These are phyloP conservation scores for Arctopsyche grandis DNA, from an alignment of 1,140 invertebrate genomes.

Conservation along the genomic window DNA sequence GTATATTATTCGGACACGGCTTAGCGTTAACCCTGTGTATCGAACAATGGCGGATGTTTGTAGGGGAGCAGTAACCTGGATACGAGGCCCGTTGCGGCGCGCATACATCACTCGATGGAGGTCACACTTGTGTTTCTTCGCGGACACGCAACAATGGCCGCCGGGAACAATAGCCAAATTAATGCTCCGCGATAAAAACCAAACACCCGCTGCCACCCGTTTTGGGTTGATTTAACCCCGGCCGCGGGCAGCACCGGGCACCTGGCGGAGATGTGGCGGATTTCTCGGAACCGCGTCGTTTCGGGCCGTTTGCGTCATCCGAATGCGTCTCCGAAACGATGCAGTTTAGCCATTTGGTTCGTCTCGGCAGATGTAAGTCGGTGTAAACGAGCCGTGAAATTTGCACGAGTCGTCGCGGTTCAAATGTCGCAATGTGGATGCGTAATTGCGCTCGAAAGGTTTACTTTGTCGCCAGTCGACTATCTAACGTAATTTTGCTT, in stretches of 20 bases:
- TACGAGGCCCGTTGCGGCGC: neutral
- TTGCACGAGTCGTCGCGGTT: neutral
- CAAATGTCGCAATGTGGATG: neutral
- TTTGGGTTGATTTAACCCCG: too few species aligned
- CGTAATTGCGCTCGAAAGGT: neutral
- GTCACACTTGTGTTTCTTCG: slow-evolving; percentile 17
- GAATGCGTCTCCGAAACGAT: too few species aligned
- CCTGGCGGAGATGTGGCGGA: too few species aligned
- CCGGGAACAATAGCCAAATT: neutral
- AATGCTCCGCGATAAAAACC: neutral
- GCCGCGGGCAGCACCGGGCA: too few species aligned
- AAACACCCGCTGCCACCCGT: neutral
- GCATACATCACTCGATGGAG: slow-evolving; percentile 12
- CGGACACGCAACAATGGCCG: slow-evolving; percentile 25
- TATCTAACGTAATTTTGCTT: too few species aligned
- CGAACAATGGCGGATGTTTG: slow-evolving; percentile 1
- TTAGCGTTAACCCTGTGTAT: neutral
- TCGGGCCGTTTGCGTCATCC: neutral
- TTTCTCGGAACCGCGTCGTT: too few species aligned
- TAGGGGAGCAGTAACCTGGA: slow-evolving; percentile 18
- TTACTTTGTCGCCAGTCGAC: neutral
- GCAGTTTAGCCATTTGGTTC: neutral
- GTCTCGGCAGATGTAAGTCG: neutral
- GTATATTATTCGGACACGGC: neutral
- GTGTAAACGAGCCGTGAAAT: neutral